Evolutionary conservation across 2,888 invertebrate genomes (phyloP).

Genomic region (Tridacna crocea): DNA sequence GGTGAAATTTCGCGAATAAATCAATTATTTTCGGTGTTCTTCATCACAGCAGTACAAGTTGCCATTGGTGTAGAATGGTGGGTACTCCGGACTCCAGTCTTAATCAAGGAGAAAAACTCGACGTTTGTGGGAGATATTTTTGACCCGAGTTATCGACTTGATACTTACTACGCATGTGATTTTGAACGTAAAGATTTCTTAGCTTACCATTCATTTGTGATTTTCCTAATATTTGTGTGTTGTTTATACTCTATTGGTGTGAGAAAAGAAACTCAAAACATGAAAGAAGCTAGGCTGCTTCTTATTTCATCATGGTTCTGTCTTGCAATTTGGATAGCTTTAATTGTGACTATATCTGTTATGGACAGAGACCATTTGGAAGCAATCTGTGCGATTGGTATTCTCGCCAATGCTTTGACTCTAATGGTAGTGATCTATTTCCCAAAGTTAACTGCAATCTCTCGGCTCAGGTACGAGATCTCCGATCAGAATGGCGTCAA

Average conservation of each 20-base stretch:
- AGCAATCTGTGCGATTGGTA: constrained; percentile 93
- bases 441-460: constrained; percentile 88
- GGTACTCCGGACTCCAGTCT: constrained; percentile 73
- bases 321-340: constrained; percentile 88
- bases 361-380: constrained; percentile 75
- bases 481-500: constrained; percentile 60
- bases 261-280: constrained; percentile 93
- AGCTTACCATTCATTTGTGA: constrained; percentile 91
- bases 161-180: constrained; percentile 69
- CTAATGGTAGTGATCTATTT: constrained; percentile 97
- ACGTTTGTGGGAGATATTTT: constrained; percentile 10
- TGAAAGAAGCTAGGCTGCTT: constrained; percentile 95
- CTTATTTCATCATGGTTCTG: constrained; percentile 93
- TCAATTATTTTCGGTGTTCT: constrained; percentile 92
- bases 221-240: constrained; percentile 92
- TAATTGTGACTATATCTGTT: constrained; percentile 87
- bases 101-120: constrained; percentile 61
- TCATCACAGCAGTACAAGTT: constrained; percentile 92
- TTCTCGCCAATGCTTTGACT: constrained; percentile 92
- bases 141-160: constrained; percentile 46
- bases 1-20: constrained; percentile 90
- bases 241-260: constrained; percentile 93
- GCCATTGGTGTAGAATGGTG: constrained; percentile 83
- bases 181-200: constrained; percentile 83
- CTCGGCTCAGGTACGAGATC: constrained; percentile 75